Base-by-base conservation (phyloP, 1,140 invertebrate genomes). In the Platyura marginata region DNA sequence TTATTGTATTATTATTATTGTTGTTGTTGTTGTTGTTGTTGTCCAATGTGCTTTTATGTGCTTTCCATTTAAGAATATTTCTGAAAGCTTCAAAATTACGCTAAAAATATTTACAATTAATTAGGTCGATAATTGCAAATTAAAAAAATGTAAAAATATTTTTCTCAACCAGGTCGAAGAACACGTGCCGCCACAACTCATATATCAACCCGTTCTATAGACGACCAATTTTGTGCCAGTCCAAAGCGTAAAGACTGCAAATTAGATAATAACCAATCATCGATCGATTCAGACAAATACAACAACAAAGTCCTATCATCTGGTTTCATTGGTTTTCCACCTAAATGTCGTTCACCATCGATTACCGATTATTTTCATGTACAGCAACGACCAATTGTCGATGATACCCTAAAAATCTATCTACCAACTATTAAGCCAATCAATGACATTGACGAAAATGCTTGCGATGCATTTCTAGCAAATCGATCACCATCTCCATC, bases 221-320 rank as follows among this genome's bases (percentile, higher is more conserved):
- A 61, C 41, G 58, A 61, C 49, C 55, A 56, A 51, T 57, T 55
- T 41, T 61, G 54, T 54, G 58, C 55, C 20, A 61, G 59, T 36
- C 59, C 59, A 15, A 61, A 61, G 48, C 52, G 59, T 41, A 61
- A 61, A 57, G 58, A 61, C 45, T 59, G 58, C 40, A 57, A 57
- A 45, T 45, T 61, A 18, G 58, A 53, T 48, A 51, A 52, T 40
- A 40, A 46, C 39, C 49, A 45, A 40, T 49, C 49, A 37, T 18
- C 40, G 10, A n/a, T n/a, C n/a, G n/a, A n/a, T n/a, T n/a, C 13
- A 23, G 3, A 25, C 19, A 23, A 25, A 32, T 9, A 32, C 11
- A 23, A 16, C 18, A 41, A 29, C 20, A n/a, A n/a, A n/a, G 23
- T 32, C 5, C 13, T 25, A 23, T 13, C 40, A 29, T n/a, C n/a